Evolutionary conservation across 2,797 vertebrate genomes (phyloP).

Genomic region (Linurgus olivaceus): DNA sequence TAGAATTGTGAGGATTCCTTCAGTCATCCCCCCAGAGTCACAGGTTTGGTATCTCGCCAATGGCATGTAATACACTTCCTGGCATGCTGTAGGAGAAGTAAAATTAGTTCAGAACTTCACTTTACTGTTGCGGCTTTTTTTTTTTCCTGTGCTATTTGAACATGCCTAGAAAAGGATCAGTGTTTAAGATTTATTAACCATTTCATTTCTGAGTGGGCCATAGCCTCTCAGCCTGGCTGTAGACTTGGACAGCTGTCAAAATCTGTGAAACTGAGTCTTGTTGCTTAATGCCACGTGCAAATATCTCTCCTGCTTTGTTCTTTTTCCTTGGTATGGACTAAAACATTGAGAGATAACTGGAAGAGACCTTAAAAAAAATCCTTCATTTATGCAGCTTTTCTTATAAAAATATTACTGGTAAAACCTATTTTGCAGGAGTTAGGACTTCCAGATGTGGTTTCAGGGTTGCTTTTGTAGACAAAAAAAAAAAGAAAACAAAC

Average conservation of each 20-base stretch:
- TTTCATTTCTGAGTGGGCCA: not conserved
- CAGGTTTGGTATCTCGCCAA: slow-evolving; percentile 63
- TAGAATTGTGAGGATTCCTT: slow-evolving; percentile 65
- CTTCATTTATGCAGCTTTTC: not conserved
- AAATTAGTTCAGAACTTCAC: slow-evolving; percentile 58
- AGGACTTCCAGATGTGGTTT: not conserved
- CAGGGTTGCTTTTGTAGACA: not conserved
- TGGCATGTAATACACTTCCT: slow-evolving; percentile 62
- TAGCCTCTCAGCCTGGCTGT: not conserved
- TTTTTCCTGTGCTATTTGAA: not conserved
- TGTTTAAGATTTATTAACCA: slow-evolving; percentile 38
- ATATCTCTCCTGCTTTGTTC: not conserved
- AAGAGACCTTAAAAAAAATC: not conserved
- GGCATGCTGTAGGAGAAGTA: slow-evolving; percentile 51
- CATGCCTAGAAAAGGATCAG: not conserved
- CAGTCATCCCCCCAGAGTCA: slow-evolving; percentile 64
- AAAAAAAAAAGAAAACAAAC: not conserved
- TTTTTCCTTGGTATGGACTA: not conserved
- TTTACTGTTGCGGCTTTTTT: not conserved
- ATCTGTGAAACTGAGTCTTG: not conserved
- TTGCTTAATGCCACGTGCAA: not conserved
- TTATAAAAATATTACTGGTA: not conserved
- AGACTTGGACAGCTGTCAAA: not conserved
- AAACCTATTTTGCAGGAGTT: not conserved
- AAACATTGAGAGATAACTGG: not conserved